These are phyloP conservation scores for Callorhinus ursinus DNA, from an alignment of 2,113 vertebrate species.

Conservation along the genomic window DNA sequence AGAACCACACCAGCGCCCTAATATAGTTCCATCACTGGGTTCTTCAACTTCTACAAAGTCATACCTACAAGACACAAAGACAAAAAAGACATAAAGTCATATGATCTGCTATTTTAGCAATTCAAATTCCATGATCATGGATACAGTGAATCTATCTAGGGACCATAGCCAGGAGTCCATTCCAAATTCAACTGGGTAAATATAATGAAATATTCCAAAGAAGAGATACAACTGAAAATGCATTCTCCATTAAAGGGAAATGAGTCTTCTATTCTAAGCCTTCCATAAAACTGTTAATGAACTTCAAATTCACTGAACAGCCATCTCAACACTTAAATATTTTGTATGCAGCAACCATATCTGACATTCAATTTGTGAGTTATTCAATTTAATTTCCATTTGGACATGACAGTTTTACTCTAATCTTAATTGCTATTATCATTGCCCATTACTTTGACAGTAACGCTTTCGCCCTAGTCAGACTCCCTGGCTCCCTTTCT, in stretches of 20 bases:
- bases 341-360: neutral
- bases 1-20: constrained; percentile 98
- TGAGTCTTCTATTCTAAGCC: neutral
- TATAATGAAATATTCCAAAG: constrained; percentile 37
- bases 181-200: constrained; percentile 50
- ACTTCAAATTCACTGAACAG: neutral
- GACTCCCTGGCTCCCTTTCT: neutral
- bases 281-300: neutral
- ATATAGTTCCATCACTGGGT: constrained; percentile 89
- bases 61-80: constrained; percentile 88
- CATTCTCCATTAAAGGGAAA: neutral
- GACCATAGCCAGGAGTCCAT: constrained; percentile 12
- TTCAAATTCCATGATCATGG: neutral
- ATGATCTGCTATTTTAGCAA: constrained; percentile 10
- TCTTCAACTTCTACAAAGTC: constrained; percentile 99
- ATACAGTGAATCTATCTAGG: neutral
- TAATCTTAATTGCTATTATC: neutral
- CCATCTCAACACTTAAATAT: neutral
- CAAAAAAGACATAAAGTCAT: constrained; percentile 51
- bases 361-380: neutral
- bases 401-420: neutral
- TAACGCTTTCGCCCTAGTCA: neutral
- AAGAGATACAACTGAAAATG: constrained; percentile 23
- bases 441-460: neutral
- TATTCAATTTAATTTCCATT: neutral